Conservation (phyloP, 2,797 vertebrate species). For the Halcyon chelicuti region DNA sequence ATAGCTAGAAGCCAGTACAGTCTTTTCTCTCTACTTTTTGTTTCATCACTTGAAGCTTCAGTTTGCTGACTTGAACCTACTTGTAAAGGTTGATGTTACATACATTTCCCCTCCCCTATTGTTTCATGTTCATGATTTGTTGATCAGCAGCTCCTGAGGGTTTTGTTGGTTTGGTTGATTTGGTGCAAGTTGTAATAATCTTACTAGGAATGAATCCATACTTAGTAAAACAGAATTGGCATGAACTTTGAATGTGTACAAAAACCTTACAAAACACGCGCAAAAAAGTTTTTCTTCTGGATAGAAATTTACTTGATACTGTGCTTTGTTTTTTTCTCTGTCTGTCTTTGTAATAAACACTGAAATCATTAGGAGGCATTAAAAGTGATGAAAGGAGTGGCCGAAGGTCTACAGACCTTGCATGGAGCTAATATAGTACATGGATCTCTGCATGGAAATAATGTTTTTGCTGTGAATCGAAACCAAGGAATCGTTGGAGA, state of each 20-base stretch:
- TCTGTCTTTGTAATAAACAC: background rate
- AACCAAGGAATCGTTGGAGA: slow-evolving; percentile 85
- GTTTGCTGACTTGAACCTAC: background rate
- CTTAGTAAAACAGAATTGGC: background rate
- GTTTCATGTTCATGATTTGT: background rate
- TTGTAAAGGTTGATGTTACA: background rate
- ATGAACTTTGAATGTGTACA: background rate
- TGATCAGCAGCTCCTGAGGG: background rate
- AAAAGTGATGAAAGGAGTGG: slow-evolving; percentile 85
- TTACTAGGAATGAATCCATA: background rate
- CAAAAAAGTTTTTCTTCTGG: background rate
- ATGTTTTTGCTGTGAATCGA: slow-evolving; percentile 83
- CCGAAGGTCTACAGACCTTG: slow-evolving; percentile 77
- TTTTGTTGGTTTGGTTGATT: background rate
- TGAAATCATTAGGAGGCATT: slow-evolving; percentile 76
- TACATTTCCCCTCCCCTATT: background rate
- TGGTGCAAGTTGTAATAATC: background rate
- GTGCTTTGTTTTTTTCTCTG: background rate
- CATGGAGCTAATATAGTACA: slow-evolving; percentile 80
- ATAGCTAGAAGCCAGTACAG: background rate
- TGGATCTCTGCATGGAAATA: slow-evolving; percentile 83
- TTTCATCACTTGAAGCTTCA: background rate
- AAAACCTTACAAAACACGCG: background rate
- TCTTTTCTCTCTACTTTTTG: background rate
- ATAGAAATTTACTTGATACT: background rate